Conservation (phyloP, 2,888 invertebrate genomes). For the Lasioglossum zephyrum region DNA sequence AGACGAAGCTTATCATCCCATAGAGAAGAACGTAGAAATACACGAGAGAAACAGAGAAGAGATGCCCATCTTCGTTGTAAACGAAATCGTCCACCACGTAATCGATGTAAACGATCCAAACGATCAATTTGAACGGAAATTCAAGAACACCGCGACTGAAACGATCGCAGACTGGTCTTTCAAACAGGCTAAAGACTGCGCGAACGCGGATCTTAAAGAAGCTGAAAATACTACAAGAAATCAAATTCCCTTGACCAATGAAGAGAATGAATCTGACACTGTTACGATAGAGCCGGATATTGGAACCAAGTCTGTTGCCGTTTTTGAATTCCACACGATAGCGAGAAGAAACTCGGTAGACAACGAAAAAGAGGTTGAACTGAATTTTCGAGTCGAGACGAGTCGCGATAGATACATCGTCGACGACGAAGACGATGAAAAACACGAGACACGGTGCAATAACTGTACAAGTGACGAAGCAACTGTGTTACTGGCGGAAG, state of each 20-base stretch:
- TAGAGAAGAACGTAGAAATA: background rate
- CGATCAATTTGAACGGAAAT: background rate
- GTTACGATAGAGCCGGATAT: background rate
- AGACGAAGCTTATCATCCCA: background rate
- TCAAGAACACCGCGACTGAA: background rate
- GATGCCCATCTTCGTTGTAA: conserved; percentile 63
- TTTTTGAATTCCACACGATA: conserved; percentile 61
- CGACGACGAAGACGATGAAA: background rate
- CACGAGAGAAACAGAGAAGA: background rate
- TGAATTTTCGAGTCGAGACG: conserved; percentile 60
- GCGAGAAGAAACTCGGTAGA: conserved; percentile 19
- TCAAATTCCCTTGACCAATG: background rate
- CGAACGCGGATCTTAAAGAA: conserved; percentile 38
- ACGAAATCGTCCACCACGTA: conserved; percentile 78
- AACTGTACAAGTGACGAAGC: background rate
- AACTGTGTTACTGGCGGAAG: background rate
- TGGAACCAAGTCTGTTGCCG: background rate
- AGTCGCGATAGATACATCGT: background rate
- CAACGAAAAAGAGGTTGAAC: conserved; percentile 8
- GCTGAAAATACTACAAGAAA: background rate
- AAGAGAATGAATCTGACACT: background rate
- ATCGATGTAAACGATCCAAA: conserved; percentile 33
- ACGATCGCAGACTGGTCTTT: background rate
- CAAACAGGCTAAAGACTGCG: conserved; percentile 33
- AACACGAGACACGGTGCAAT: background rate